Evolutionary conservation across 1,140 invertebrate genomes (phyloP), one percentile per base, ranked within the genome.

Genomic region (Micrasema minimum): DNA sequence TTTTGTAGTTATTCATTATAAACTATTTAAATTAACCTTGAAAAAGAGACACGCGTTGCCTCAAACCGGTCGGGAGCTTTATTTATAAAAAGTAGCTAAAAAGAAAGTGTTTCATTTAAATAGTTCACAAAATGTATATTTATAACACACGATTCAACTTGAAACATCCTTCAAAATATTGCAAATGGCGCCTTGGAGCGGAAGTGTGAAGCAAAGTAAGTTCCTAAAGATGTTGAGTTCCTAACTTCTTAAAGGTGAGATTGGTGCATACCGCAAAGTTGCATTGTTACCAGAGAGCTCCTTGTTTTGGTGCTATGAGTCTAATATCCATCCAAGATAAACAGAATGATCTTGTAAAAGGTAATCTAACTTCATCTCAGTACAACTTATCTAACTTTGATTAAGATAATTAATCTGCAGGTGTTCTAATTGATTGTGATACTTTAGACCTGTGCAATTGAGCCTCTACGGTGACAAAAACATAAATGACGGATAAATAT

Each of bases 281-380:
- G 55, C 55, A 59, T 59, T 59, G 55, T 59, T 55, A 18, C 35
- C 38, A 10, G 16, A 41, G 37, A 16, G 11, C 18, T 20, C 31
- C 55, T 41, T 41, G 51, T 55, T 23, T 37, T 20, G 31, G 51
- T 23, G 22, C 9, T 31, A 59, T 59, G 22, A 59, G 16, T 59
- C 38, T 59, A 59, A 59, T 59, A 59, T 59, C 38, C 55, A 20
- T 59, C 18, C 35, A 41, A 59, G 55, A 59, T 59, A 59, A 59
- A 59, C 55, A 59, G 37, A 59, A 38, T 59, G 55, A 59, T 41
- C 55, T 59, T 35, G 37, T 59, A 59, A 59, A 59, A 35, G 22
- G 55, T 35, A 59, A 59, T 59, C 55, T 41, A 59, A 59, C 14
- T 59, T 59, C 37, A 59, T 59, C 55, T 59, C 11, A 7, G 48